Percentiles rank a stretch among this genome's conserved stretches.
Conservation (phyloP, 2,113 vertebrate species). For the Urocynchramus pylzowi region DNA sequence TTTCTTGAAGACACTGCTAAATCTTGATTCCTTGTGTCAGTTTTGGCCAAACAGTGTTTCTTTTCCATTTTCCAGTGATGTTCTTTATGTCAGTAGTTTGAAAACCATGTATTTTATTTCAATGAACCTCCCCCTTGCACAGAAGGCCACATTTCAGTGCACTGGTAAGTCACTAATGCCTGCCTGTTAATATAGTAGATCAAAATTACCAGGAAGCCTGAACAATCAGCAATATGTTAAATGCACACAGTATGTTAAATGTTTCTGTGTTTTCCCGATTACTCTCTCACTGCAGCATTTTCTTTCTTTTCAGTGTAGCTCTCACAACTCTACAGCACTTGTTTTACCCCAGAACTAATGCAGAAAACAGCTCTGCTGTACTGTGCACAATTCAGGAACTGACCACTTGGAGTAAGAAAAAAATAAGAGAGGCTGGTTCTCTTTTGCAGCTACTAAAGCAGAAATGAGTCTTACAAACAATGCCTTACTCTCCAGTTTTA, state of each 20-base stretch:
- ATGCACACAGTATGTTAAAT: not conserved
- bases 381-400: not conserved
- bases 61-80: not conserved
- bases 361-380: not conserved
- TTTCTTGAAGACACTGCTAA: not conserved
- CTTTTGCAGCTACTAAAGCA: not conserved
- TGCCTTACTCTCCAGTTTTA: not conserved
- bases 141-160: not conserved
- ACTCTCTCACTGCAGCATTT: not conserved
- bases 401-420: not conserved
- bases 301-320: not conserved
- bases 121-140: not conserved
- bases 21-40: not conserved
- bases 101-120: not conserved
- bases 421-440: not conserved
- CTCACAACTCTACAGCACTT: not conserved
- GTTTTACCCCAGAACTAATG: fast-evolving
- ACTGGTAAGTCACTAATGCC: not conserved
- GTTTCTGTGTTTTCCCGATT: not conserved
- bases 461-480: not conserved
- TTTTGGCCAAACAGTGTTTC: not conserved
- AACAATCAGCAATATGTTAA: not conserved
- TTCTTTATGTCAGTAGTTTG: not conserved
- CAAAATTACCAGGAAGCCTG: not conserved
- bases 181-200: not conserved